These are phyloP conservation scores for Coregonus clupeaformis DNA, from an alignment of 2,113 vertebrate species.

Conservation along the genomic window DNA sequence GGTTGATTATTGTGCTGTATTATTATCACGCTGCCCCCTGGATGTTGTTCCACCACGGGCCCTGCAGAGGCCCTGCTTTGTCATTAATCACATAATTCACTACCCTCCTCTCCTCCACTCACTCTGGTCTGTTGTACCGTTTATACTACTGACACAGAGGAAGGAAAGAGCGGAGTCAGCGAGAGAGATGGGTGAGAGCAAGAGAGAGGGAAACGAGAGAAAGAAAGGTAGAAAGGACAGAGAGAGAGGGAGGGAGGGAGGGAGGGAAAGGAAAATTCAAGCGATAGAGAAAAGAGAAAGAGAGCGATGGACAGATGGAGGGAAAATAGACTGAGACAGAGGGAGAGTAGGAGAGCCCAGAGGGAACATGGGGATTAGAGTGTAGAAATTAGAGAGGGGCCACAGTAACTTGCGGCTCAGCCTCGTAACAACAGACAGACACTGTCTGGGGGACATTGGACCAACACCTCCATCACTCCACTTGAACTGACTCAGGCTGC, in stretches of 20 bases:
- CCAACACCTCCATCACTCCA: too few species aligned
- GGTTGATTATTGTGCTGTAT: conserved; percentile 64
- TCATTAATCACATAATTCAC: conserved; percentile 70
- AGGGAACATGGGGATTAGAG: neutral
- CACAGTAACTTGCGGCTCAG: neutral
- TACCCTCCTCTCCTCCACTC: conserved; percentile 39
- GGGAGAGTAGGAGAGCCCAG: neutral
- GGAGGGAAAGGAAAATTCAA: neutral
- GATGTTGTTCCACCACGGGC: conserved; percentile 62
- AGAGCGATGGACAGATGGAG: neutral
- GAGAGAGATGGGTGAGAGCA: neutral
- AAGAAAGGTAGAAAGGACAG: neutral
- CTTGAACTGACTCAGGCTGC: too few species aligned
- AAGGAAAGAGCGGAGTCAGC: neutral
- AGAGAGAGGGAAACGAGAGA: neutral
- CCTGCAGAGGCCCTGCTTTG: conserved; percentile 57
- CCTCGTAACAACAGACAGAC: neutral
- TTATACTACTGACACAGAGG: conserved; percentile 57
- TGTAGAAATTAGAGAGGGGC: neutral
- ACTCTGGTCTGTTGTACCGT: conserved; percentile 19
- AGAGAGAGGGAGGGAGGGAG: neutral
- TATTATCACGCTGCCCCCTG: conserved; percentile 71
- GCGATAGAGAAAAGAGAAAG: neutral
- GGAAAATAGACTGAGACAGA: conserved; percentile 1
- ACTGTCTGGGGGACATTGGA: too few species aligned